Percentiles rank a stretch among this genome's conserved stretches.
phyloP scores from a whole-genome alignment of 2,113 vertebrate genomes.

The Zosterops hypoxanthus region DNA sequence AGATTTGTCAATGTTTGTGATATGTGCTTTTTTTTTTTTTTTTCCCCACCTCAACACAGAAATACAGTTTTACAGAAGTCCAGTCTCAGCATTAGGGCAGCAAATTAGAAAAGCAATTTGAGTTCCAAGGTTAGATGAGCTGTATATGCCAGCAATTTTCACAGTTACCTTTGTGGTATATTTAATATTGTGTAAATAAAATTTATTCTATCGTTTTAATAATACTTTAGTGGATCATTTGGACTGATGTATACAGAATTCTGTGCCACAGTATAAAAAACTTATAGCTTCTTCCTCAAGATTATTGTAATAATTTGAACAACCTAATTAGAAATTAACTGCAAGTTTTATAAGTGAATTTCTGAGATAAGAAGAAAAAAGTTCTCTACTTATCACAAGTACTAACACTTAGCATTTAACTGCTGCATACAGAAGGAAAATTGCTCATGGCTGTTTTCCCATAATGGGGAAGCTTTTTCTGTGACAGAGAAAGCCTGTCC shows the following conservation, averaged over 20 bases:
- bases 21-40: not conserved
- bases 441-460: not conserved
- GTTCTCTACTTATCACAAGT: not conserved
- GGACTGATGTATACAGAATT: not conserved
- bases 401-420: not conserved
- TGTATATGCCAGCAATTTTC: not conserved
- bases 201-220: not conserved
- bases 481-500: not conserved
- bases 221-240: not conserved
- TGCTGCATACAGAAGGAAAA: not conserved
- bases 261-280: not conserved
- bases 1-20: not conserved
- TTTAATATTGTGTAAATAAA: not conserved
- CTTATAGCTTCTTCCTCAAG: not conserved
- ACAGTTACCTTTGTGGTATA: not conserved
- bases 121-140: not conserved
- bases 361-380: not conserved
- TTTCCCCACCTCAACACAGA: not conserved
- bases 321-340: slow-evolving; percentile 17
- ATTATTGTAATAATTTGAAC: not conserved
- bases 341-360: not conserved
- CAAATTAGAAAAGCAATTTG: not conserved
- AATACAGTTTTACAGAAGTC: not conserved
- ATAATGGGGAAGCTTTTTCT: not conserved
- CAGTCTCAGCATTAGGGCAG: not conserved